These are phyloP conservation scores for Apodemia hepburni DNA, from an alignment of 2,888 invertebrate genomes.

Conservation along the genomic window DNA sequence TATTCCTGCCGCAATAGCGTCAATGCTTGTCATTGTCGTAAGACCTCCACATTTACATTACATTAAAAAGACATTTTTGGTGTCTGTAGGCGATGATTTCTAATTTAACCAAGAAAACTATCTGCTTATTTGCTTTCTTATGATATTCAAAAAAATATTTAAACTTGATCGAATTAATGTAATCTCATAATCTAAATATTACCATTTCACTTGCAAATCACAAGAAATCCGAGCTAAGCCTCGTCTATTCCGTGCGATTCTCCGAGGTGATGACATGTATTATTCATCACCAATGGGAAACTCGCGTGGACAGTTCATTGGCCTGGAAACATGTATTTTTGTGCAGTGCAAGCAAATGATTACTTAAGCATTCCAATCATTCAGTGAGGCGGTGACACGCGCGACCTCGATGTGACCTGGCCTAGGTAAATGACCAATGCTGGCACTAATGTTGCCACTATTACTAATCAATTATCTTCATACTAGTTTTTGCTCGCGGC, in stretches of 20 bases:
- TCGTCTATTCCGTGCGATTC: slow-evolving; percentile 17
- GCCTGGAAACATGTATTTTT: slow-evolving; percentile 48
- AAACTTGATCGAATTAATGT: too few relatives aligned
- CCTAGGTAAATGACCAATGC: slow-evolving; percentile 47
- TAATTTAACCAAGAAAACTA: too few relatives aligned
- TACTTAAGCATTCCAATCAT: slow-evolving; percentile 56
- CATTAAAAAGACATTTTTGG: too few relatives aligned
- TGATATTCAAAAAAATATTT: too few relatives aligned
- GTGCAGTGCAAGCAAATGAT: slow-evolving; percentile 54
- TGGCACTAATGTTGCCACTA: slow-evolving; percentile 34
- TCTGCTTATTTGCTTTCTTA: too few relatives aligned
- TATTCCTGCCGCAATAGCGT: too few relatives aligned
- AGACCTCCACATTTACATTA: too few relatives aligned
- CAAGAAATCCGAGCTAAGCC: slow-evolving; percentile 9
- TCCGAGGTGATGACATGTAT: slow-evolving; percentile 28
- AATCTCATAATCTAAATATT: not conserved
- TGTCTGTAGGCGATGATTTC: too few relatives aligned
- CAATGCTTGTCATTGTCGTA: too few relatives aligned
- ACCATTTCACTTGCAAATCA: not conserved
- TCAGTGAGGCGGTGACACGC: slow-evolving; percentile 37
- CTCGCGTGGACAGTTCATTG: slow-evolving; percentile 40
- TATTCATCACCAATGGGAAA: slow-evolving; percentile 31
- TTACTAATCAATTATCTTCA: not conserved
- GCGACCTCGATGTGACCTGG: slow-evolving; percentile 55
- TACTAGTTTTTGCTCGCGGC: too few relatives aligned